These are phyloP conservation scores for Chrysolina oricalcia DNA, from an alignment of 2,888 invertebrate genomes.

Conservation along the genomic window DNA sequence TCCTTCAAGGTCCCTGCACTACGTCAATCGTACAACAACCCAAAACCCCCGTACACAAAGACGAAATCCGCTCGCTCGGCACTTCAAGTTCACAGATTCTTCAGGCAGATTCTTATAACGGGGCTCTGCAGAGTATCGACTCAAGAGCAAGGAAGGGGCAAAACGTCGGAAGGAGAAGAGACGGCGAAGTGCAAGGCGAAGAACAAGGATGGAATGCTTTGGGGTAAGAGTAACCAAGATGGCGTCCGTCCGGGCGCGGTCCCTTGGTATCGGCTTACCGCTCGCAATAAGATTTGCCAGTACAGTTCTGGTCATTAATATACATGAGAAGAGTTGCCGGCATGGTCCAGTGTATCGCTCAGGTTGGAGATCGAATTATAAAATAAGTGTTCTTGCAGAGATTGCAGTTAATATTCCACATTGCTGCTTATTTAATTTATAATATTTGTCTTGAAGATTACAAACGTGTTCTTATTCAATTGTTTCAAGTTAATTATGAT, in stretches of 20 bases:
- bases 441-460: no score
- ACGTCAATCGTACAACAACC: not conserved
- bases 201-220: constrained; percentile 63
- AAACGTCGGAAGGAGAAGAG: constrained; percentile 42
- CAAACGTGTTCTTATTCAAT: no score
- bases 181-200: constrained; percentile 55
- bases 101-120: constrained; percentile 67
- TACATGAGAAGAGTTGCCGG: constrained; percentile 66
- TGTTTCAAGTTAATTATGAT: no score
- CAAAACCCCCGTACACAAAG: constrained; percentile 28
- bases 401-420: not conserved
- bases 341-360: constrained; percentile 42
- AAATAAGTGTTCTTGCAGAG: constrained; percentile 8
- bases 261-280: constrained; percentile 70
- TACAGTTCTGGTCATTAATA: constrained; percentile 71
- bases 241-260: constrained; percentile 69
- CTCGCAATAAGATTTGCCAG: constrained; percentile 71
- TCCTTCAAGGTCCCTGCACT: not conserved
- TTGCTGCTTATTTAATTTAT: not conserved
- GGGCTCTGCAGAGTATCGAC: constrained; percentile 70
- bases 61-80: constrained; percentile 43
- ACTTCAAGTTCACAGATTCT: constrained; percentile 61
- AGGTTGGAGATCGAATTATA: constrained; percentile 33
- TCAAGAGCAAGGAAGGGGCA: constrained; percentile 68
- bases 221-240: constrained; percentile 68